Evolutionary conservation across 2,888 invertebrate genomes (phyloP), one percentile per base, ranked within the genome.

Genomic region (Ischnura elegans): DNA sequence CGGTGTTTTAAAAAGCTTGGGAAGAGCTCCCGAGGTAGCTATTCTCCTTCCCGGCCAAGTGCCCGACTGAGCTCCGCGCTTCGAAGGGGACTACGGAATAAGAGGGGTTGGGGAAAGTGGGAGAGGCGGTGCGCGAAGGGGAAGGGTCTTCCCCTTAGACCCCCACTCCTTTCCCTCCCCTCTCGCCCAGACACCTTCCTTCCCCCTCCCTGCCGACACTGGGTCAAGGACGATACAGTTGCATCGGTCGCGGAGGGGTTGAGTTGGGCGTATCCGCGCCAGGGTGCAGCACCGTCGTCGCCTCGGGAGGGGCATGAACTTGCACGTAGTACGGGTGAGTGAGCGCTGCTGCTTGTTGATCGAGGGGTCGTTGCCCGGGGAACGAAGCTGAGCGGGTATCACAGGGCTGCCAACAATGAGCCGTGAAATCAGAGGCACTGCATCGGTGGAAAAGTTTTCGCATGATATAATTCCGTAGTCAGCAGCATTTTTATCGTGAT

Each of bases 361-460:
- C 29, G 29, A n/a, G 76, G 76, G 76, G 76, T 76, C 36, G 76
- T 76, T 76, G 76, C 76, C 76, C 76, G 29, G 76, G 76, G 76
- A 76, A 16, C 29, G 76, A 25, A 0, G 6, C 76, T 36, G n/a
- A 8, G 76, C 36, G 13, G 25, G 36, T 13, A 29, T 13, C 8
- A 10, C 76, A 13, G 76, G 76, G 36, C 29, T 13, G 36, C 13
- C 76, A 76, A 25, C 29, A 6, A 36, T 36, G 76, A 29, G 76
- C 29, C 66, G 29, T n/a, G 29, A 29, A 29, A 76, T 36, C 8
- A 36, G 36, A 76, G 29, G 66, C 76, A 36, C 76, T 16, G 76
- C 13, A 36, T 76, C 76, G 36, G 13, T 36, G 76, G 16, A 13
- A 51, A 76, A 36, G 76, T 13, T 76, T 76, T 25, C 76, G 6